Base-by-base conservation (phyloP, 2,888 invertebrate genomes). In the Tetanocera ferruginea region DNA sequence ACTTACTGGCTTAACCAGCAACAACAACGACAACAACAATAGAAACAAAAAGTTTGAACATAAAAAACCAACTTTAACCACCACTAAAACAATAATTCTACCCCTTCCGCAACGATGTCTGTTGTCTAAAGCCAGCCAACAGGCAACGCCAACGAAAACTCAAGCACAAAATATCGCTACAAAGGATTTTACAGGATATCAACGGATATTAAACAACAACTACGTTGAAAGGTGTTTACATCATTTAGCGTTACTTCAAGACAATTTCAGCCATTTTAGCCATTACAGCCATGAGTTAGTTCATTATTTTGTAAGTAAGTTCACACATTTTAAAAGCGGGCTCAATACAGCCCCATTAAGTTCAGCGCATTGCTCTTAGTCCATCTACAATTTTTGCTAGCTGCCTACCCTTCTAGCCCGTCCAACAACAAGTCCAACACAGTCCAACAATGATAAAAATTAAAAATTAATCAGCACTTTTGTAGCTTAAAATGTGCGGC, bases 381-480 rank as follows among this genome's bases (percentile, higher is more conserved):
- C 43, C 43, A 43, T 43, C 43, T 43, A 1, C 11, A 43, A 2
- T 43, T 43, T 43, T 43, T 14, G 43, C 43, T 31, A 31, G 31
- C 31, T 31, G 3, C 31, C 31, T 31, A 31, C 3, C 14, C 67
- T 9, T 43, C 37, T 3, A 23, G 5, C 31, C 2, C 64, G 14
- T 11, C 31, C 14, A 28, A 31, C 14, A 14, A 31, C 34, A 60
- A 60, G 23, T n/a, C 2, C 64, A 28, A n/a, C 6, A n/a, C 14
- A 9, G 9, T 17, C 31, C 8, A 31, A 34, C n/a, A 70, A 70
- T 55, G 70, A 70, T 31, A 70, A 85, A 83, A 82, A 86, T 85
- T 85, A 85, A 86, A 86, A 83, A 86, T 85, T 85, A 85, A 85
- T 86, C 86, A 86, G 84, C 86, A 85, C 86, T 85, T 85, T 82